Evolutionary conservation across 2,797 vertebrate genomes (phyloP), one percentile per base, ranked within the genome.

Genomic region (Microctenopoma steveboyesi): DNA sequence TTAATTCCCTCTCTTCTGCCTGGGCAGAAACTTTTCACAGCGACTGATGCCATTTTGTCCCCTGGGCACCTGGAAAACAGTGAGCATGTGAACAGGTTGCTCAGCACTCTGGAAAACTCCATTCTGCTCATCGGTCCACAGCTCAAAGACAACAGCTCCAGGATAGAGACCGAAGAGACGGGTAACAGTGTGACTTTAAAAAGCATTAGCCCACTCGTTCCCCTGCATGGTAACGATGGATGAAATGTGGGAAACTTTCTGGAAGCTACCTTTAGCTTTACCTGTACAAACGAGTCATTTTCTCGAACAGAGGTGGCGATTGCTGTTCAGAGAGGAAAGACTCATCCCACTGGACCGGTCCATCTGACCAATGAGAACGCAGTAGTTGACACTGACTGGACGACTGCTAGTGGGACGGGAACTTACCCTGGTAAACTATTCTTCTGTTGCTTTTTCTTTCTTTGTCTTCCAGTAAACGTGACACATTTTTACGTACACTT

Each of bases 361-460:
- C 79, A 6, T 64, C 55, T 95, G 79, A 77, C 54, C 39, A 85
- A 35, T 60, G 88, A 88, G 11, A 72, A 88, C 1, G 87, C 84
- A 15, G 18, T 4, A 3, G 78, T 95, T 0, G 67, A 82, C 40
- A 93, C 83, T 10, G 90, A 88, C 78, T 95, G 94, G 94, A 42
- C 79, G 28, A 93, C 90, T 7, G 92, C 88, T 18, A 61, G 80
- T 0, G 93, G 92, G 14, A 71, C 63, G 0, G 81, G 78, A 55
- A 7, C 78, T 0, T 94, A 94, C 54, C 88, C 87, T 59, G 94
- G 94, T 94, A 85, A 69, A 48, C 28, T 2, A 10, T 30, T 61
- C 7, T 27, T 63, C 27, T 28, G 14, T 1, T 13, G 3, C 28
- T 27, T 37, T 4, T 16, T 39, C 14, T 39, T 16, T 0, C 42